These are phyloP conservation scores for Monochamus alternatus DNA, from an alignment of 2,888 invertebrate species.

Conservation along the genomic window DNA sequence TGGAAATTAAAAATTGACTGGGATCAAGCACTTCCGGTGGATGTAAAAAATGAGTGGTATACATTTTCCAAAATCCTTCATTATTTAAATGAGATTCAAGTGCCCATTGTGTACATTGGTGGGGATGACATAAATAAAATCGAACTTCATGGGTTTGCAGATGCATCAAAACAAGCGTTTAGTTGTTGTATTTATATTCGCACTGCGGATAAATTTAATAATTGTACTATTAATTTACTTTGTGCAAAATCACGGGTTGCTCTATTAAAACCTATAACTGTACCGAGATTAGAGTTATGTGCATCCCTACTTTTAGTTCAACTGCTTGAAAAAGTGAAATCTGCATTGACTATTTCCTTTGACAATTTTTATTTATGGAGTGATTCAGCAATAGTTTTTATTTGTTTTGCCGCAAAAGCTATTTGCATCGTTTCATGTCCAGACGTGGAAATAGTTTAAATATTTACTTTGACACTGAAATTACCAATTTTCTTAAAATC, in stretches of 20 bases:
- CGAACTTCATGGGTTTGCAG: conserved; percentile 49
- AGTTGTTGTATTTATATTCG: conserved; percentile 39
- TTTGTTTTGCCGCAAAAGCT: too few species aligned
- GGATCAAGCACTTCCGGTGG: conserved; percentile 55
- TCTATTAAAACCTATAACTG: conserved; percentile 40
- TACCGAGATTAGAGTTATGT: conserved; percentile 43
- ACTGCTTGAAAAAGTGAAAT: too few species aligned
- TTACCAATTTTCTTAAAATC: too few species aligned
- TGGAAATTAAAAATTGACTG: conserved; percentile 55
- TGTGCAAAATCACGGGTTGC: conserved; percentile 41
- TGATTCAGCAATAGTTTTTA: too few species aligned
- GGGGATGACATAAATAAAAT: conserved; percentile 23
- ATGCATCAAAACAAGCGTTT: conserved; percentile 32
- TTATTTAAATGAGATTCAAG: conserved; percentile 38
- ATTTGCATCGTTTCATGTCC: too few species aligned
- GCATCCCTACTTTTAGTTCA: conserved; percentile 38
- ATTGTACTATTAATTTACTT: too few species aligned
- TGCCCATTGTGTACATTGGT: conserved; percentile 28
- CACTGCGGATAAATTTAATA: conserved; percentile 17
- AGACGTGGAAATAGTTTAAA: too few species aligned
- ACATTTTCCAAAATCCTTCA: conserved; percentile 22
- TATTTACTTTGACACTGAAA: too few species aligned
- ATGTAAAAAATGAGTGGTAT: conserved; percentile 40
- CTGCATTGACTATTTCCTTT: too few species aligned
- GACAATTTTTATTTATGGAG: too few species aligned